Conservation (phyloP, 2,113 vertebrate species). For the Rhynchomys soricoides region DNA sequence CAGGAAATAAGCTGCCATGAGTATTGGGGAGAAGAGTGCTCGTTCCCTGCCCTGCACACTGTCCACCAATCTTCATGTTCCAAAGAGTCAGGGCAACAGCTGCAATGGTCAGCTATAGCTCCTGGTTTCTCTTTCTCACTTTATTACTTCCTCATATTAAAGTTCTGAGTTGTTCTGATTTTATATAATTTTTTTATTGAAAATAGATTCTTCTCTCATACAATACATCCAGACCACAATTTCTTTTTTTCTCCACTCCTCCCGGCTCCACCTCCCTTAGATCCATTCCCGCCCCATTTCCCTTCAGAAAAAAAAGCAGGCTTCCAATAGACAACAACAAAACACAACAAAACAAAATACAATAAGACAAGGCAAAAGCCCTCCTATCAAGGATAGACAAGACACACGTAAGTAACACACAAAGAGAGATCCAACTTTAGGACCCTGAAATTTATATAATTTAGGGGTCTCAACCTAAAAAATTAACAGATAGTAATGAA, state of each 20-base stretch:
- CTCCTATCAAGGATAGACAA: neutral
- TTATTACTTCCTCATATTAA: slow-evolving; percentile 19
- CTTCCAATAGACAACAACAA: neutral
- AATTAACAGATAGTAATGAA: neutral
- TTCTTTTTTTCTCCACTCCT: neutral
- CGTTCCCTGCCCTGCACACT: neutral
- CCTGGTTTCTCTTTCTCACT: neutral
- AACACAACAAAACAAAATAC: neutral
- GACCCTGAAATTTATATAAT: neutral
- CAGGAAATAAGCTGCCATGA: neutral
- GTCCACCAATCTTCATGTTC: neutral
- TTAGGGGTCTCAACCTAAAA: neutral
- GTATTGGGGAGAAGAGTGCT: neutral
- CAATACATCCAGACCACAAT: neutral
- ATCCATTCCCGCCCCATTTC: neutral
- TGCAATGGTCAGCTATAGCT: neutral
- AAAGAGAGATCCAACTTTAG: neutral
- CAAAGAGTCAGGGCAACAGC: neutral
- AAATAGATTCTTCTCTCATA: neutral
- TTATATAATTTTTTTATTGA: neutral
- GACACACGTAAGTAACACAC: neutral
- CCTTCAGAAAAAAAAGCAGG: neutral
- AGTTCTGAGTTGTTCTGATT: neutral
- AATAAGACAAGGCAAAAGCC: neutral
- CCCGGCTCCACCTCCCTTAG: neutral